These are phyloP conservation scores for Saxidomus purpurata DNA, from an alignment of 1,140 invertebrate genomes.

Conservation along the genomic window DNA sequence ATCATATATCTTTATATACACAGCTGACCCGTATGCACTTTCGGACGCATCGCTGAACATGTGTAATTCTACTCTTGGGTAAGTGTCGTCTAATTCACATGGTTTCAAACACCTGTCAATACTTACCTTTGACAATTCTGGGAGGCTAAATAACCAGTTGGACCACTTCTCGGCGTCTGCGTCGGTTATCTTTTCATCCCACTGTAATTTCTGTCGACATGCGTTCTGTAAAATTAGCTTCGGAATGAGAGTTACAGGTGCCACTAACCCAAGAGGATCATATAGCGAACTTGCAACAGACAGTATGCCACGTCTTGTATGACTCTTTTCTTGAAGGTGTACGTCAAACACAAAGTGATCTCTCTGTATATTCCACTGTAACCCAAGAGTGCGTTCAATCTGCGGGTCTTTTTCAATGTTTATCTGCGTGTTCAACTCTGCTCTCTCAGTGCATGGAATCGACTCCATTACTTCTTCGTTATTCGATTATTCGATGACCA, in stretches of 20 bases:
- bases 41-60: constrained; percentile 63
- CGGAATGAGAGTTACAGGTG: constrained; percentile 63
- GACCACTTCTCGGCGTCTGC: constrained; percentile 8
- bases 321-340: constrained; percentile 11
- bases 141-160: constrained; percentile 25
- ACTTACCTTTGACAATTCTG: constrained; percentile 23
- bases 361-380: constrained; percentile 47
- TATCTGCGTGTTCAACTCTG: neutral
- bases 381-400: constrained; percentile 60
- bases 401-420: constrained; percentile 8
- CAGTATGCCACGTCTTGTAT: constrained; percentile 59
- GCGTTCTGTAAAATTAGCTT: constrained; percentile 65
- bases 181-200: constrained; percentile 66
- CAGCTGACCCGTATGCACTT: constrained; percentile 61
- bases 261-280: constrained; percentile 77
- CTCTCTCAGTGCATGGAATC: constrained; percentile 26
- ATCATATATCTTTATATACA: constrained; percentile 76
- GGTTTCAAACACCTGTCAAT: constrained; percentile 63
- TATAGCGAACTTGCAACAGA: constrained; percentile 65
- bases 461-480: constrained; percentile 40
- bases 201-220: no score
- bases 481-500: constrained; percentile 59
- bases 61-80: constrained; percentile 38
- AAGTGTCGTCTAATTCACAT: neutral
- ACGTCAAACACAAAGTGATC: constrained; percentile 56